Evolutionary conservation across 1,140 invertebrate genomes (phyloP), one percentile per base, ranked within the genome.

Genomic region (Aphelinus certus): DNA sequence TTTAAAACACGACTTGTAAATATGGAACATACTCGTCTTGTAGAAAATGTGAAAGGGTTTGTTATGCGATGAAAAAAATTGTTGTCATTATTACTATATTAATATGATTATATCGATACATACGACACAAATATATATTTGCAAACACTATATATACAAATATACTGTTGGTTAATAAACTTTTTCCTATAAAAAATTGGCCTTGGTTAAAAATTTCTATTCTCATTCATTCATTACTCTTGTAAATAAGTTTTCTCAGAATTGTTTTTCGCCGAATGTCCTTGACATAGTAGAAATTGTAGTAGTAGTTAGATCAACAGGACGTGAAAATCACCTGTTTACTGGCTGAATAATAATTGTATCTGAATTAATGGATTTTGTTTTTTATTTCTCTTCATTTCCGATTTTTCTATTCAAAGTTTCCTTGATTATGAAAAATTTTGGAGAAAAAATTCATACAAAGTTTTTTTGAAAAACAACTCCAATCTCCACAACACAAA

Each of bases 151-250:
- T 76, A 78, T 76, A 78, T 75, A 78, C 77, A 80, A 73, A 73
- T 62, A 77, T 81, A 85, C 78, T 85, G 83, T 86, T 84, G 81
- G 80, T 85, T 85, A 86, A 86, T 86, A 86, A 86, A 86, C 83
- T 84, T 85, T 73, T 86, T 85, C 80, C 82, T 84, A 85, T 72
- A 77, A 85, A 85, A 82, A 86, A 86, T 85, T 86, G 82, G 81
- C 81, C 76, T 84, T 84, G 80, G 78, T 78, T 71, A 57, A 68
- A 75, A 73, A 64, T 78, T 66, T 79, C 43, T 79, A 71, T 73
- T 63, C 74, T 73, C 60, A 56, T 75, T 51, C 67, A 75, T 75
- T 57, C 63, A 71, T 74, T 71, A 65, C 45, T 68, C 26, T 26
- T 26, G 26, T 26, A 26, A 26, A 26, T 26, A 26, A 26, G 26